A percentile compares a stretch with the other conserved stretches of the same genome.
These are phyloP conservation scores for Ommatoiulus sabulosus DNA, from an alignment of 2,888 invertebrate species.

Conservation along the genomic window DNA sequence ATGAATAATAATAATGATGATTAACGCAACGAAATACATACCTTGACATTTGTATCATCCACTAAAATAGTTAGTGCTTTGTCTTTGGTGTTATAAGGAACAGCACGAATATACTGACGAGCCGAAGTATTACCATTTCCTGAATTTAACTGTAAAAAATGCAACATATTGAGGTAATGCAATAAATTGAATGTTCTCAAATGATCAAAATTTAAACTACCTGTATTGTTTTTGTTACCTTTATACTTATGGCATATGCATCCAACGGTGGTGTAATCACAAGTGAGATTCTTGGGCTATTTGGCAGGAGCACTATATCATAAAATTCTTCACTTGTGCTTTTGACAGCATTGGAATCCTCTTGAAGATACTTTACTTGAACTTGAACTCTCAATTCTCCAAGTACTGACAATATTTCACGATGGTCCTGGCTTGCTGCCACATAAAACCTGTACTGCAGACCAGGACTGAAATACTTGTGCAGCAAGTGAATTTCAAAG, in stretches of 20 bases:
- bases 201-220: too few relatives aligned
- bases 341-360: not conserved
- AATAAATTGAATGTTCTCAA: too few relatives aligned
- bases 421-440: not conserved
- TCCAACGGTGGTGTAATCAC: not conserved
- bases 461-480: conserved; percentile 13
- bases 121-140: not conserved
- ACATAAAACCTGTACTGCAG: conserved; percentile 41
- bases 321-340: not conserved
- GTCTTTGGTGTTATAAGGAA: conserved; percentile 34
- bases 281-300: not conserved
- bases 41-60: conserved; percentile 42
- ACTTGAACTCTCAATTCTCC: not conserved
- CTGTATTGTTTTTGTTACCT: not conserved
- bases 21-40: not conserved
- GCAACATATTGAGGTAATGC: not conserved
- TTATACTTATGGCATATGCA: not conserved
- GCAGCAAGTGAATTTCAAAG: conserved; percentile 21
- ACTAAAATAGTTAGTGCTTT: conserved; percentile 45
- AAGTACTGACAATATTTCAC: not conserved
- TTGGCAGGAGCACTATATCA: not conserved
- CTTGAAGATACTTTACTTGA: conserved; percentile 3
- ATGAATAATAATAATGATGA: too few relatives aligned
- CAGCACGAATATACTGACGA: not conserved
- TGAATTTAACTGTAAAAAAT: not conserved